Percentiles rank a stretch among this genome's conserved stretches.
Conservation (phyloP, 2,113 vertebrate genomes). For the Tupaia chinensis region DNA sequence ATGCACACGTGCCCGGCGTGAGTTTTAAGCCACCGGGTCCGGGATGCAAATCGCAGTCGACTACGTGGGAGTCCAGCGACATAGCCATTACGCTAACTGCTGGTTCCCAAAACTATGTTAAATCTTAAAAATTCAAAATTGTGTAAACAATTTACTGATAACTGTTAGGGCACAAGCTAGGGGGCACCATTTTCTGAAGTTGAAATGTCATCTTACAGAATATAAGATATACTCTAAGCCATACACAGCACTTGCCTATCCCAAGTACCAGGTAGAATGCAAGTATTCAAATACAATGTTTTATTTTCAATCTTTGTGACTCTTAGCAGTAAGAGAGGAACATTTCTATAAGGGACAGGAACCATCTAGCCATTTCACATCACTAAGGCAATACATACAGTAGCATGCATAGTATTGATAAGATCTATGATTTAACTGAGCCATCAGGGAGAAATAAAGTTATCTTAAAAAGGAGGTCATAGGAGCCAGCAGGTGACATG, state of each 20-base stretch:
- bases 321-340: constrained; percentile 2
- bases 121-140: background rate
- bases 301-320: constrained; percentile 20
- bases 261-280: background rate
- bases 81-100: no score
- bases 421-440: background rate
- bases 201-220: background rate
- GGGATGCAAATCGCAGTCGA: no score
- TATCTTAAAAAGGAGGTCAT: background rate
- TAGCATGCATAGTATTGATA: background rate
- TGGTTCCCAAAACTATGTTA: background rate
- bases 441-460: background rate
- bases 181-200: background rate
- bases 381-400: background rate
- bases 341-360: background rate
- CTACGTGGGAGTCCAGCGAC: no score
- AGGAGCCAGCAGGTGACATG: no score
- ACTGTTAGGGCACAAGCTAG: background rate
- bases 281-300: background rate
- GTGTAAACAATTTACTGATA: background rate
- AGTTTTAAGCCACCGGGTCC: no score
- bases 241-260: background rate
- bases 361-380: background rate
- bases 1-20: no score
- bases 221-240: background rate